phyloP scores from a whole-genome alignment of 2,888 invertebrate species.

The Luperina testacea region DNA sequence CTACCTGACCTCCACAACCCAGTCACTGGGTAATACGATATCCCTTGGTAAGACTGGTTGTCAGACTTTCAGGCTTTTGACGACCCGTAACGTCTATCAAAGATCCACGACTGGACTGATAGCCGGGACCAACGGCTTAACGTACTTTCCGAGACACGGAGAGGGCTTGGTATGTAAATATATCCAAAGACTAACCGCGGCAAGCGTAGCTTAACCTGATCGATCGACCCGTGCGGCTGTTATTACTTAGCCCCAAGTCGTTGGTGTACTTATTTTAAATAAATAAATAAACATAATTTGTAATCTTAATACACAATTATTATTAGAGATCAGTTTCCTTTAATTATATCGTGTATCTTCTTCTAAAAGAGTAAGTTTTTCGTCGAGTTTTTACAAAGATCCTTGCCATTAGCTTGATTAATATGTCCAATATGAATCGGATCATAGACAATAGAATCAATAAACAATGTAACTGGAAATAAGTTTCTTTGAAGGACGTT shows the following conservation, averaged over 20 bases:
- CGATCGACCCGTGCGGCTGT: neutral
- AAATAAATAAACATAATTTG: neutral
- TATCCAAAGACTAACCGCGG: neutral
- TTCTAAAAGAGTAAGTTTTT: neutral
- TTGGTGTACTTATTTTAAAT: neutral
- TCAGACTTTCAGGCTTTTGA: neutral
- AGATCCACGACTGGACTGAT: neutral
- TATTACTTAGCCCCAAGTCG: neutral
- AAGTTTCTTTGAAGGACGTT: slow-evolving; percentile 11
- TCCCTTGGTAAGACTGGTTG: neutral
- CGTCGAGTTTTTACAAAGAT: neutral
- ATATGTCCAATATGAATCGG: slow-evolving; percentile 9
- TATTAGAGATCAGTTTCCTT: neutral
- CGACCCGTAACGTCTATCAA: neutral
- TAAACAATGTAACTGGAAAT: slow-evolving; percentile 3
- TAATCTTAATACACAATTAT: neutral
- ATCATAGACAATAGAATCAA: slow-evolving; percentile 19
- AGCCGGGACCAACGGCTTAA: neutral
- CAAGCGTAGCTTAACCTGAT: neutral
- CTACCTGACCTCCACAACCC: too few relatives aligned
- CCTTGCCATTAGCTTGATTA: neutral
- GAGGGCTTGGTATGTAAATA: neutral
- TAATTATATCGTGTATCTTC: neutral
- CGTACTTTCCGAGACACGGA: neutral
- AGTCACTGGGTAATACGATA: neutral